Conservation (phyloP, 1,140 invertebrate genomes). For the Aricia agestis region DNA sequence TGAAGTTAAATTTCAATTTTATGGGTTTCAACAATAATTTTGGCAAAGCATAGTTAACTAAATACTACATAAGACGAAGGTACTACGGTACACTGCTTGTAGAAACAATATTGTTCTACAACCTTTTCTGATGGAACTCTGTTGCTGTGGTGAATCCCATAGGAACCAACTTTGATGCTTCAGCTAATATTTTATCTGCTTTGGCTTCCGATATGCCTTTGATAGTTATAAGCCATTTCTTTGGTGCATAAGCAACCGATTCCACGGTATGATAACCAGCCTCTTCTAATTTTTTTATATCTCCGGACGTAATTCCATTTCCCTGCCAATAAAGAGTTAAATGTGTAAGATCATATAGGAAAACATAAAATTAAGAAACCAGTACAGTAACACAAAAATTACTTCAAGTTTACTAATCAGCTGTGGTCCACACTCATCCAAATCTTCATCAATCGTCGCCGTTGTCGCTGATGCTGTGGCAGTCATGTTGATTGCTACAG, state of each 20-base stretch:
- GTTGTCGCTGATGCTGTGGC: conserved; percentile 68
- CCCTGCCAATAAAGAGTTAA: conserved; percentile 69
- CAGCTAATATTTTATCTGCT: conserved; percentile 95
- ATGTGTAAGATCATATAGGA: neutral
- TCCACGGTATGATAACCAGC: conserved; percentile 97
- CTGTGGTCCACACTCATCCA: conserved; percentile 79
- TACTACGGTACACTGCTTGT: too few species aligned
- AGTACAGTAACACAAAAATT: conserved; percentile 1
- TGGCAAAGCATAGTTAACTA: too few species aligned
- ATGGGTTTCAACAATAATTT: too few species aligned
- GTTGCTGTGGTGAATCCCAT: conserved; percentile 99
- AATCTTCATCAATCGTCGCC: conserved; percentile 72
- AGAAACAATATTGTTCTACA: conserved; percentile 4
- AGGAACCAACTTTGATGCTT: conserved; percentile 94
- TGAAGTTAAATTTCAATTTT: too few species aligned
- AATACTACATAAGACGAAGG: too few species aligned
- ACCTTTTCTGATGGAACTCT: conserved; percentile 94
- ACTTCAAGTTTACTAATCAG: conserved; percentile 80
- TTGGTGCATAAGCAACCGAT: conserved; percentile 95
- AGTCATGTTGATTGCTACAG: conserved; percentile 36
- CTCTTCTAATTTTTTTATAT: conserved; percentile 96
- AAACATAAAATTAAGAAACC: conserved; percentile 3
- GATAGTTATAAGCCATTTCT: conserved; percentile 91
- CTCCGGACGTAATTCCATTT: conserved; percentile 92
- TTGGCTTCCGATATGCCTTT: conserved; percentile 99